Conservation (phyloP, 1,140 invertebrate species). For the Brachionus asplanchnoidis region DNA sequence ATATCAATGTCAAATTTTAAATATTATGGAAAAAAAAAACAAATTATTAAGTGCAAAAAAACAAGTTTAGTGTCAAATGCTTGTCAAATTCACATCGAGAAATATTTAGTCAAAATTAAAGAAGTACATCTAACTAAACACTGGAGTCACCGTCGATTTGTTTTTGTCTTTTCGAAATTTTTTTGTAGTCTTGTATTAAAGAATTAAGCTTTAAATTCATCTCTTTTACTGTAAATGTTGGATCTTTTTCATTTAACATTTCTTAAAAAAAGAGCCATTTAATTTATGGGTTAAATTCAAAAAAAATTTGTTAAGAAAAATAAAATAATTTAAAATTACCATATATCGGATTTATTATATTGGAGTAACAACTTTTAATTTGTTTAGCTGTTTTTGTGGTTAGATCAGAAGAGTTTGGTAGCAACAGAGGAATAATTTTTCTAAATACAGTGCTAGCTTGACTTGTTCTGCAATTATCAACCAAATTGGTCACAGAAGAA, state of each 20-base stretch:
- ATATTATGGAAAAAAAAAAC: background rate
- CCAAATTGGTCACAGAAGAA: background rate
- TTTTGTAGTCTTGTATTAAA: background rate
- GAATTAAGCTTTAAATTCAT: background rate
- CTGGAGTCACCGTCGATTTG: background rate
- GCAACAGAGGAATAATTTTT: background rate
- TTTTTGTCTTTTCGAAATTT: background rate
- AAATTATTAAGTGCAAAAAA: background rate
- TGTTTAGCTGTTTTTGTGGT: background rate
- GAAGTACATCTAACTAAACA: background rate
- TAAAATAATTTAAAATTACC: background rate
- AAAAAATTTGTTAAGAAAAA: background rate
- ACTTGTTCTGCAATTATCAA: background rate
- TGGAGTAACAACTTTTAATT: background rate
- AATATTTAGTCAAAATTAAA: background rate
- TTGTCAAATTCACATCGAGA: background rate
- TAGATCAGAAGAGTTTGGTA: background rate
- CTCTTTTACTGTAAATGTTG: background rate
- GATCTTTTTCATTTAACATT: background rate
- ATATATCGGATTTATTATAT: background rate
- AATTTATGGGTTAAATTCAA: background rate
- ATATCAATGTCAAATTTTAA: background rate
- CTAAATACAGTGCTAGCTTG: background rate
- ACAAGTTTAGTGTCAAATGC: background rate
- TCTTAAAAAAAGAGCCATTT: background rate